phyloP scores from a whole-genome alignment of 2,888 invertebrate species.

The Pardosa pseudoannulata region DNA sequence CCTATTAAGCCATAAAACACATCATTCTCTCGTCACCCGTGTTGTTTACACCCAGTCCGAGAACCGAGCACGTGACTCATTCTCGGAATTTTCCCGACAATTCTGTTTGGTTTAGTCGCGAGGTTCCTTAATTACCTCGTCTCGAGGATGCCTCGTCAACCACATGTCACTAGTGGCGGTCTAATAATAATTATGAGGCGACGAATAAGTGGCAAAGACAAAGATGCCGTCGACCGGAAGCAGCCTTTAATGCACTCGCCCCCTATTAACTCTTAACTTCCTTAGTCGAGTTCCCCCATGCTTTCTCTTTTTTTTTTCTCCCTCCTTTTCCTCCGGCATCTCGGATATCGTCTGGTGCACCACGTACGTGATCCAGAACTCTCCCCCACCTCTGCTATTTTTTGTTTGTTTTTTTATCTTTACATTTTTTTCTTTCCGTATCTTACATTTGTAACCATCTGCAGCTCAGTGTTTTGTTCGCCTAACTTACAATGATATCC shows the following conservation, averaged over 20 bases:
- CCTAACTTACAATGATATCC: too few species aligned
- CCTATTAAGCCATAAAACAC: too few species aligned
- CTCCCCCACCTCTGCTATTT: not conserved
- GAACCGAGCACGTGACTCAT: too few species aligned
- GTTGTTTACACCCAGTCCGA: too few species aligned
- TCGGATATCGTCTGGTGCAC: not conserved
- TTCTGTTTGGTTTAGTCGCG: too few species aligned
- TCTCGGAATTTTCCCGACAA: too few species aligned
- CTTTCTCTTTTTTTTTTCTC: not conserved
- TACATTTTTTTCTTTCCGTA: not conserved
- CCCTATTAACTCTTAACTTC: constrained; percentile 7
- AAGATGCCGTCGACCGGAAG: not conserved
- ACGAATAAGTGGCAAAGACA: too few species aligned
- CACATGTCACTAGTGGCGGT: not conserved
- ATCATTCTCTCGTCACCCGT: too few species aligned
- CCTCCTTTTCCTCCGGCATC: not conserved
- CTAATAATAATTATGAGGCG: not conserved
- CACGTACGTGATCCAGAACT: not conserved
- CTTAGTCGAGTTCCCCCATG: not conserved
- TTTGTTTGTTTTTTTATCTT: not conserved
- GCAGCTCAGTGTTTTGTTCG: not conserved
- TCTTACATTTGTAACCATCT: not conserved
- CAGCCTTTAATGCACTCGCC: not conserved
- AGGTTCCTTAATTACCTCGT: not conserved
- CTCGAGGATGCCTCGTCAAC: not conserved